phyloP scores from a whole-genome alignment of 2,888 invertebrate genomes.

The Geophilus truncorum region DNA sequence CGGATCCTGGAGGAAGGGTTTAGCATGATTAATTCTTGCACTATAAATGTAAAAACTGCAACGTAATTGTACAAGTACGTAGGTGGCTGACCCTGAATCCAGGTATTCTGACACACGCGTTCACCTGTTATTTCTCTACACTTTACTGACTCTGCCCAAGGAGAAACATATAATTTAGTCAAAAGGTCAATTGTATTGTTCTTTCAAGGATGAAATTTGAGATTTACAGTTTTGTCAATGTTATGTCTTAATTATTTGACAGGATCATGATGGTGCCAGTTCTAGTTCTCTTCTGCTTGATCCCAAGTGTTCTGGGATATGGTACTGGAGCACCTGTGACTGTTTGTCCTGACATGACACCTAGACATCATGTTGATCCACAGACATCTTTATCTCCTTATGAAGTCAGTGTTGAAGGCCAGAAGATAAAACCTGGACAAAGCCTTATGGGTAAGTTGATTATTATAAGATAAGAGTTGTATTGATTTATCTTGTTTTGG shows the following conservation, averaged over 20 bases:
- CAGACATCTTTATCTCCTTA: conserved; percentile 42
- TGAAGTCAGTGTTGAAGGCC: conserved; percentile 37
- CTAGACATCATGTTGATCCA: conserved; percentile 42
- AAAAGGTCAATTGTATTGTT: neutral
- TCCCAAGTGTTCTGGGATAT: neutral
- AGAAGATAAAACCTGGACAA: conserved; percentile 48
- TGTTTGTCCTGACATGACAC: conserved; percentile 44
- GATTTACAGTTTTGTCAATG: too few species aligned
- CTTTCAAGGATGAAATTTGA: neutral
- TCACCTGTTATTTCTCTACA: too few species aligned
- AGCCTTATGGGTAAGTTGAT: conserved; percentile 53
- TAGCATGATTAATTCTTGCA: neutral
- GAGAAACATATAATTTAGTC: too few species aligned
- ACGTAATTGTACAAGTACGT: too few species aligned
- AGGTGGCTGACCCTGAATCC: too few species aligned
- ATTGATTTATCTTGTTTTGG: too few species aligned
- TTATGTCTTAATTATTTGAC: too few species aligned
- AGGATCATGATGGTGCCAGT: neutral
- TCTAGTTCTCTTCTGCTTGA: neutral
- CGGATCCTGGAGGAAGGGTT: too few species aligned
- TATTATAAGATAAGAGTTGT: too few species aligned
- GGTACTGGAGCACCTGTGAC: conserved; percentile 42
- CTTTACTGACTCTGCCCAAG: too few species aligned
- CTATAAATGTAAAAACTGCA: too few species aligned
- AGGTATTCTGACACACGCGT: too few species aligned